Conservation (phyloP, 2,797 vertebrate genomes). For the Centroberyx gerrardi region DNA sequence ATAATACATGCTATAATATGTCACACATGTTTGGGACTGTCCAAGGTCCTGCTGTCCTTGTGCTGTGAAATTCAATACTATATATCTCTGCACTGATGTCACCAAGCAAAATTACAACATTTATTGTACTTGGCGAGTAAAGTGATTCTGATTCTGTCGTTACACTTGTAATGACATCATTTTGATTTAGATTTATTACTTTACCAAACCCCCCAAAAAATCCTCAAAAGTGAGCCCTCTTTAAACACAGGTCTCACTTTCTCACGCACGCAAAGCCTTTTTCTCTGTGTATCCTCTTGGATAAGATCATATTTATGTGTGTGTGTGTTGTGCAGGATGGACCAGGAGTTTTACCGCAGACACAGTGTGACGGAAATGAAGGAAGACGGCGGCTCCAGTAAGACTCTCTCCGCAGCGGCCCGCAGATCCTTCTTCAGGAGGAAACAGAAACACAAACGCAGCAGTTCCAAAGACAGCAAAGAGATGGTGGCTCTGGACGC, state of each 20-base stretch:
- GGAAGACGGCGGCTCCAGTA: slow-evolving; percentile 90
- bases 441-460: slow-evolving; percentile 97
- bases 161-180: too few relatives aligned
- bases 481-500: slow-evolving; percentile 93
- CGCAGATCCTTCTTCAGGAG: slow-evolving; percentile 96
- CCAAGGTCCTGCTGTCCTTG: background rate
- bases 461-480: slow-evolving; percentile 96
- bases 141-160: too few relatives aligned
- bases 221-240: too few relatives aligned
- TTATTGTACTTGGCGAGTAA: too few relatives aligned
- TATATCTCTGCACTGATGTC: too few relatives aligned
- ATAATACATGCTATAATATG: slow-evolving; percentile 21
- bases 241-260: background rate
- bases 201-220: background rate
- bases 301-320: slow-evolving; percentile 4
- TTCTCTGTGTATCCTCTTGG: background rate
- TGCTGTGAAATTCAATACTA: too few relatives aligned
- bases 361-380: slow-evolving; percentile 95
- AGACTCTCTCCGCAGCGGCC: slow-evolving; percentile 94
- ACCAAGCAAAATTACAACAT: too few relatives aligned
- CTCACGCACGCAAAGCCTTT: background rate
- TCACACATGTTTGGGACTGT: slow-evolving; percentile 12
- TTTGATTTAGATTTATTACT: background rate
- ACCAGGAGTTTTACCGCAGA: slow-evolving; percentile 96
- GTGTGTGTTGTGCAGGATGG: slow-evolving; percentile 88